Evolutionary conservation across 2,797 vertebrate genomes (phyloP).

Genomic region (Notolabrus celidotus): DNA sequence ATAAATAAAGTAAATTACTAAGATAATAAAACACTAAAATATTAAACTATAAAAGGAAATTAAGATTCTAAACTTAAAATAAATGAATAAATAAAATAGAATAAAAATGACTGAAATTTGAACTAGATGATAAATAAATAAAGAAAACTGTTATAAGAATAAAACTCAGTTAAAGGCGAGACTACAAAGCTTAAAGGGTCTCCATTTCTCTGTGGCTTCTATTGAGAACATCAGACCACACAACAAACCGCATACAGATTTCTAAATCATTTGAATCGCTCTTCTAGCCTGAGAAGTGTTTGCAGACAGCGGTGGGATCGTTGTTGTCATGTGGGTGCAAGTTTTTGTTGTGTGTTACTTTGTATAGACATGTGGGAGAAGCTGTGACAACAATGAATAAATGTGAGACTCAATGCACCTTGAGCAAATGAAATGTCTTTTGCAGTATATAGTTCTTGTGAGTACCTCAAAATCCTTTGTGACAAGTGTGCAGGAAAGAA

Average conservation of each 20-base stretch:
- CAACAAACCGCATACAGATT: not conserved
- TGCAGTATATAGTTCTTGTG: not conserved
- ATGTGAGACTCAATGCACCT: conserved; percentile 14
- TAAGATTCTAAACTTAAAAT: no score
- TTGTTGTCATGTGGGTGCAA: conserved; percentile 35
- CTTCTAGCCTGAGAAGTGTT: conserved; percentile 7
- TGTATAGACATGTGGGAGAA: conserved; percentile 43
- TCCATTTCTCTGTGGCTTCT: not conserved
- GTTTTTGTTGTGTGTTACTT: conserved; percentile 35
- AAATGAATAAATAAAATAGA: no score
- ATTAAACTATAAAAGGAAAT: no score
- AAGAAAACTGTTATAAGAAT: no score
- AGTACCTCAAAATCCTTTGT: not conserved
- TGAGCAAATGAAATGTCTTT: conserved; percentile 12
- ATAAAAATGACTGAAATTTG: no score
- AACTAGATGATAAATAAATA: no score
- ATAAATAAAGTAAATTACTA: no score
- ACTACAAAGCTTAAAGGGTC: not conserved
- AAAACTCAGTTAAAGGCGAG: no score
- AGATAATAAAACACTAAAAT: no score
- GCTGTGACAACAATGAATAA: conserved; percentile 28
- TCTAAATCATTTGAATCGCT: no score
- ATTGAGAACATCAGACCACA: not conserved
- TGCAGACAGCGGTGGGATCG: conserved; percentile 30
- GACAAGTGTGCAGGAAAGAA: not conserved